Conservation (phyloP, 2,797 vertebrate species). For the Eulemur coronatus region DNA sequence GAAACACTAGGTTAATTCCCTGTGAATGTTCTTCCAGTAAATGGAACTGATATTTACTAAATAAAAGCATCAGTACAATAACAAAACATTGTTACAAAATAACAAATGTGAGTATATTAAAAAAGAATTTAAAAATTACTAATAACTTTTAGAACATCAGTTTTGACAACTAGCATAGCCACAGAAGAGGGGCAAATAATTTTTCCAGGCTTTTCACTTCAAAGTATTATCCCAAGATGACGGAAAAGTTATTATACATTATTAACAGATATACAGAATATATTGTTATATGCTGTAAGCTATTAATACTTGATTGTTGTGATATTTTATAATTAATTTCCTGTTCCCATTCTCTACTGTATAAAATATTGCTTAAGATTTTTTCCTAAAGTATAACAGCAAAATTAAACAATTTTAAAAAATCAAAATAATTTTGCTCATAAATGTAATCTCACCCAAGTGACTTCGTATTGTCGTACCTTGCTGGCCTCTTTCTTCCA, state of each 20-base stretch:
- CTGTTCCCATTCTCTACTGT: background rate
- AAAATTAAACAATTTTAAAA: conserved; percentile 36
- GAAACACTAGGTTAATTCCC: background rate
- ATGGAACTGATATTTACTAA: background rate
- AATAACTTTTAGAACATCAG: background rate
- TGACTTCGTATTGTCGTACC: conserved; percentile 88
- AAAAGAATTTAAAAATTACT: conserved; percentile 39
- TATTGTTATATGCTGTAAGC: background rate
- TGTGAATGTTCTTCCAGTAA: background rate
- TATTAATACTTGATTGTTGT: conserved; percentile 21
- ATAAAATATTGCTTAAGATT: background rate
- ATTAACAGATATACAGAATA: conserved; percentile 4
- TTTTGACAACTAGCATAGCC: background rate
- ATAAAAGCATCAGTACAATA: background rate
- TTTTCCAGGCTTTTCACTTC: background rate
- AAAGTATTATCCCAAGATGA: background rate
- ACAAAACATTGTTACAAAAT: background rate
- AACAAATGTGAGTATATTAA: background rate
- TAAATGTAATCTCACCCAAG: conserved; percentile 83
- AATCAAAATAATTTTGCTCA: conserved; percentile 78
- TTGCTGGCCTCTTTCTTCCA: conserved; percentile 99
- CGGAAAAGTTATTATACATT: background rate
- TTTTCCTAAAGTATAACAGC: conserved; percentile 28
- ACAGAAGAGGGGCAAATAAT: background rate
- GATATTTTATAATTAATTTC: conserved; percentile 33